phyloP scores from a whole-genome alignment of 2,797 vertebrate species.

The Phoeniculus purpureus region DNA sequence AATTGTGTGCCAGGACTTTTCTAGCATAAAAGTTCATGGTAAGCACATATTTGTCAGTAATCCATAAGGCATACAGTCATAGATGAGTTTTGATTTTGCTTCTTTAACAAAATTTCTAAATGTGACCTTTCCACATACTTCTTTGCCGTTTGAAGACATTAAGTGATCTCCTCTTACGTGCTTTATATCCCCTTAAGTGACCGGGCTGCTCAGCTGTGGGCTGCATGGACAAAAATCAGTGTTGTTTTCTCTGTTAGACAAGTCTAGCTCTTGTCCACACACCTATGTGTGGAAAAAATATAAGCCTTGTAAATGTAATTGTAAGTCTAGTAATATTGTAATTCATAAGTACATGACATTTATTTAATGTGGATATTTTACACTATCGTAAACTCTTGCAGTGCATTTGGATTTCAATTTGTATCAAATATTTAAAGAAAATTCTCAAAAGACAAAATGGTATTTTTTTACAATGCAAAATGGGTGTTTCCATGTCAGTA shows the following conservation, averaged over 20 bases:
- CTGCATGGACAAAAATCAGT: background rate
- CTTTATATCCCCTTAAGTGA: background rate
- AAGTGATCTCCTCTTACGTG: background rate
- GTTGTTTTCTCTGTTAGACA: background rate
- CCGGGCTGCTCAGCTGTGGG: background rate
- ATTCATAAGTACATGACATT: background rate
- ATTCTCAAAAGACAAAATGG: background rate
- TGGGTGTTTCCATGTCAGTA: background rate
- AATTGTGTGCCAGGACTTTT: background rate
- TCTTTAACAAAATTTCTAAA: background rate
- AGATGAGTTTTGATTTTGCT: background rate
- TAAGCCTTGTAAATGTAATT: background rate
- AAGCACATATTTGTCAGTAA: background rate
- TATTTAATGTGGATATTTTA: background rate
- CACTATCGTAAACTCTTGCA: background rate
- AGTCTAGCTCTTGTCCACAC: background rate
- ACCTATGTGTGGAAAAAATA: background rate
- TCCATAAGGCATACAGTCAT: background rate
- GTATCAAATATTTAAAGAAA: background rate
- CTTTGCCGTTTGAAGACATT: background rate
- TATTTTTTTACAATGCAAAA: background rate
- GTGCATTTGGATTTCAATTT: background rate
- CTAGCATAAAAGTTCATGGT: background rate
- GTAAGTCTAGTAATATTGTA: too few relatives aligned
- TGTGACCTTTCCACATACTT: background rate